Conservation (phyloP, 2,888 invertebrate species). For the Frankliniella intonsa region DNA sequence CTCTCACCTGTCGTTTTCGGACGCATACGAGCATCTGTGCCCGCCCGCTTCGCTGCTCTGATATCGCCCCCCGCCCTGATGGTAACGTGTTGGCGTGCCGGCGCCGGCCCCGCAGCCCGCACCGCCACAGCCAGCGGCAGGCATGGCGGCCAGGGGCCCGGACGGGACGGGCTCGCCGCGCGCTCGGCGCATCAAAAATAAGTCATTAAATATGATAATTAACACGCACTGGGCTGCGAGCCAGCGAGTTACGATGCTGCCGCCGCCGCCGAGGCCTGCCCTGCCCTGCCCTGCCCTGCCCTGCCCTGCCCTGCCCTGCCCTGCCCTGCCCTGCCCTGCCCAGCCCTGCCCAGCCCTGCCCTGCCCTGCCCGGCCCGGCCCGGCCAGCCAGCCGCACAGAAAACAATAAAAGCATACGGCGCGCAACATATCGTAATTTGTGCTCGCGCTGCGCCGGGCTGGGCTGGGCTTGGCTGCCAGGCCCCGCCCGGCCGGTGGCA, state of each 20-base stretch:
- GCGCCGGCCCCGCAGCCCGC: not conserved
- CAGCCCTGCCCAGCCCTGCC: too few relatives aligned
- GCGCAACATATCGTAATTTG: constrained; percentile 24
- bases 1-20: too few relatives aligned
- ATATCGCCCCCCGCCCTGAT: too few relatives aligned
- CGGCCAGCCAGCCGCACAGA: not conserved
- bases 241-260: not conserved
- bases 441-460: not conserved
- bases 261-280: not conserved
- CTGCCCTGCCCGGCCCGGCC: not conserved
- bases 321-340: too few relatives aligned
- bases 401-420: not conserved
- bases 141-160: not conserved
- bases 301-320: not conserved
- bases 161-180: too few relatives aligned
- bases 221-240: not conserved
- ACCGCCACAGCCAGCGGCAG: not conserved
- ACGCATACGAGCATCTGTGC: too few relatives aligned
- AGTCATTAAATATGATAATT: constrained; percentile 21
- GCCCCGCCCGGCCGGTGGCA: not conserved
- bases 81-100: not conserved
- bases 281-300: not conserved
- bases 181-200: constrained; percentile 17
- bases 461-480: not conserved
- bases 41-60: too few relatives aligned